Evolutionary conservation across 2,113 vertebrate genomes (phyloP), one percentile per base, ranked within the genome.

Genomic region (Scomber colias): DNA sequence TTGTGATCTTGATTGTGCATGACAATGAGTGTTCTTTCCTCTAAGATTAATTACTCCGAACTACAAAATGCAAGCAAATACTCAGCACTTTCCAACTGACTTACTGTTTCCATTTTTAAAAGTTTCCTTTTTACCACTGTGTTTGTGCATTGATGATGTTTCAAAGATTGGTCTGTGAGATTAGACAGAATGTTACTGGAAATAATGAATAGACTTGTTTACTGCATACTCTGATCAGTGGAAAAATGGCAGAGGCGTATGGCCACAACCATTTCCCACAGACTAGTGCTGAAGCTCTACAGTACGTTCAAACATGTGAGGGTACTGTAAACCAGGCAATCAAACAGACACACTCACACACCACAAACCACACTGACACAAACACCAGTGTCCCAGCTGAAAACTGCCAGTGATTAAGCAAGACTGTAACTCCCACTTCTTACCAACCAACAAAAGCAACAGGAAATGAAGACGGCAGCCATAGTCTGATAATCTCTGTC

Each of bases 391-490:
- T 62, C 63, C 44, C 63, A 11, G 57, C 27, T 55, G 17, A 35
- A 73, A 31, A 31, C 56, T 53, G 46, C 10, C 68, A 45, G 67
- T 46, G 16, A 71, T 75, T 74, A 82, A 64, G 55, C 46, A 61
- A 73, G 73, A 72, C 68, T 35, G 27, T 60, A 56, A 77, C 68
- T 77, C 74, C 73, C 65, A 56, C 76, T 55, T n/a, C 66, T 71
- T 55, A 71, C 50, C 68, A 75, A 72, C 77, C 60, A 77, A 61
- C 76, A 48, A 77, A 86, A 61, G 57, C 53, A 60, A 73, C 74
- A 87, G 89, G 82, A 91, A 91, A 84, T 84, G 72, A 88, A 85
- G 66, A 71, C 15, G 15, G 54, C 67, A 48, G 57, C 60, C n/a
- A 83, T 17, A 44, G 76, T 54, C 66, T 64, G 68, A 71, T 21